phyloP scores from a whole-genome alignment of 1,140 invertebrate species.

The Anoplophora glabripennis region DNA sequence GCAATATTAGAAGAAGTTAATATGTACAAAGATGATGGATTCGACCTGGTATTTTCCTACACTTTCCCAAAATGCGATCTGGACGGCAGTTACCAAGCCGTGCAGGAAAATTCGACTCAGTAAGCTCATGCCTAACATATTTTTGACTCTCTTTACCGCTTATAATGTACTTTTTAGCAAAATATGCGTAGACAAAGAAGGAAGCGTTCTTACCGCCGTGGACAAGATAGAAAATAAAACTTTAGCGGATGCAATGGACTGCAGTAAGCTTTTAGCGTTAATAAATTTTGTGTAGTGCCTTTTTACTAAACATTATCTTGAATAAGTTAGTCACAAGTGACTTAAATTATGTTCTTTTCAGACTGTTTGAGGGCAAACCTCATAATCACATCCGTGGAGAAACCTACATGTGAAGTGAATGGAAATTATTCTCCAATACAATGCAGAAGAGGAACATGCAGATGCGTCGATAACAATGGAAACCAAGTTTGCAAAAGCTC shows the following conservation, averaged over 20 bases:
- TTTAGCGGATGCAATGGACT: slow-evolving; percentile 53
- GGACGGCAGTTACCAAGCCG: slow-evolving; percentile 53
- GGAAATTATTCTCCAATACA: slow-evolving; percentile 60
- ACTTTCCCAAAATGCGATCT: slow-evolving; percentile 51
- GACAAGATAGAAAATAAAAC: slow-evolving; percentile 28
- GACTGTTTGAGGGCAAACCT: slow-evolving; percentile 56
- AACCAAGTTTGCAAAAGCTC: slow-evolving; percentile 46
- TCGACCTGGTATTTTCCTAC: slow-evolving; percentile 44
- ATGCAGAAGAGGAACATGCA: slow-evolving; percentile 56
- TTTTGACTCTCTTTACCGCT: slow-evolving; percentile 2
- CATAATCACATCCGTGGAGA: slow-evolving; percentile 50
- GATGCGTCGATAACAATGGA: slow-evolving; percentile 60
- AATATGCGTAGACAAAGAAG: slow-evolving; percentile 55
- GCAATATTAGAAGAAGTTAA: slow-evolving; percentile 43
- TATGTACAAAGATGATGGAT: slow-evolving; percentile 45
- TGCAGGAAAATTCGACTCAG: slow-evolving; percentile 39
- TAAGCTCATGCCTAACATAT: slow-evolving; percentile 19
- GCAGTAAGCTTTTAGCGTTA: slow-evolving; percentile 52
- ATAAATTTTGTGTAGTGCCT: not conserved
- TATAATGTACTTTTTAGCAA: slow-evolving; percentile 46
- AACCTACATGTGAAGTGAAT: slow-evolving; percentile 56
- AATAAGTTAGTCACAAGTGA: not conserved
- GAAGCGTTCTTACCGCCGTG: slow-evolving; percentile 46
- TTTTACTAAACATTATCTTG: slow-evolving; percentile 7
- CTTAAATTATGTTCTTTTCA: slow-evolving; percentile 41